Conservation (phyloP, 2,797 vertebrate species). For the Mionectes olivaceus region DNA sequence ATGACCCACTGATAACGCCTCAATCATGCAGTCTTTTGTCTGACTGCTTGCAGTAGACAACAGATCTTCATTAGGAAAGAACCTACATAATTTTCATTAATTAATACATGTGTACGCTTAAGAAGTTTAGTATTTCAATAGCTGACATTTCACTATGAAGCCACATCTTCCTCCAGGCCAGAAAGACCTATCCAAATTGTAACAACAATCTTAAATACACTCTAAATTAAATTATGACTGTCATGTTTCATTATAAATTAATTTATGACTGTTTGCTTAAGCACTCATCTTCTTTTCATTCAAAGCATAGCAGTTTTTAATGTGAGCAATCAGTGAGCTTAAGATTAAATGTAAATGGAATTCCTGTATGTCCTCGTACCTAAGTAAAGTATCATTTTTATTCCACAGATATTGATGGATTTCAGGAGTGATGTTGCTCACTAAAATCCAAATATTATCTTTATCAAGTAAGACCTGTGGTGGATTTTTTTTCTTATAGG, state of each 20-base stretch:
- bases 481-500: background rate
- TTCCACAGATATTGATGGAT: background rate
- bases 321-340: conserved; percentile 34
- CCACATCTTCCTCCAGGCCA: conserved; percentile 54
- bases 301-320: conserved; percentile 46
- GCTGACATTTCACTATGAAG: conserved; percentile 35
- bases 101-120: background rate
- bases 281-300: conserved; percentile 55
- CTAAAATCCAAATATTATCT: background rate
- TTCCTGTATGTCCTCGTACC: conserved; percentile 1
- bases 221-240: conserved; percentile 74
- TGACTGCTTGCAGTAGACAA: background rate
- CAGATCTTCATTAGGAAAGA: conserved; percentile 32
- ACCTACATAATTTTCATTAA: conserved; percentile 42
- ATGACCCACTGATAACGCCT: background rate
- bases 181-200: conserved; percentile 52
- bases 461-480: background rate
- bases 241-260: conserved; percentile 74
- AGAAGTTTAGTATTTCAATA: conserved; percentile 54
- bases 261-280: conserved; percentile 72
- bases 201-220: conserved; percentile 60
- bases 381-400: background rate
- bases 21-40: background rate
- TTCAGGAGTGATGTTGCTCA: background rate
- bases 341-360: conserved; percentile 46